Base-by-base conservation (phyloP, 2,797 vertebrate species). In the Chrosomus eos region DNA sequence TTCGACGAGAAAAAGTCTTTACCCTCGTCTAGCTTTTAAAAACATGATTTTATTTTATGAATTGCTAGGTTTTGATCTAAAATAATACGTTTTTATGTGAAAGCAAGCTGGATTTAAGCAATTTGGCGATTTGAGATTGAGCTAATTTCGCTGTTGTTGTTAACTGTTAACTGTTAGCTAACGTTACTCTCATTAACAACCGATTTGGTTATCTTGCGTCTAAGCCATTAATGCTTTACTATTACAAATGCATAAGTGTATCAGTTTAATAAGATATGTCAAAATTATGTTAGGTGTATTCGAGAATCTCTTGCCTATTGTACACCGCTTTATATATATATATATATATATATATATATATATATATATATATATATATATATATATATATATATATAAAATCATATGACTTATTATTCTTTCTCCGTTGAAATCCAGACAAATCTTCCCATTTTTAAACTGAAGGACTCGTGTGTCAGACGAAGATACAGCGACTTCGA, bases 401-500 rank as follows among this genome's bases (percentile, higher is more conserved):
- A 58, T 31, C 36, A 53, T 68, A 21, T 74, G 51, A 68, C 53
- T 58, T 33, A 19, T 55, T 81, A 18, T 75, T 11, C 19, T 78
- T 85, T 78, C 85, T 64, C 71, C 79, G 53, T 76, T 84, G 74
- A 51, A 45, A 64, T 88, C 62, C 92, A 99, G 97, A 99, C 98
- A 88, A 99, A 99, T 90, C 96, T 99, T 82, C 98, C 98, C 40
- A 99, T 99, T 94, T 99, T 99, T 93, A 99, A 99, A 93, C 89
- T 97, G 94, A 99, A 99, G 93, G 98, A 99, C 80, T 99, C 97
- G 0, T 97, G 96, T 81, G 98, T 99, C 89, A 96, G 97, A 87
- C 96, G 98, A 94, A 95, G 98, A 95, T 99, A 99, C 94, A 99
- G 98, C 3, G 98, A 99, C 92, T 99, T 99, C 88, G 98, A 99